Conservation (phyloP, 2,888 invertebrate species). For the Lordiphosa andalusiaca region DNA sequence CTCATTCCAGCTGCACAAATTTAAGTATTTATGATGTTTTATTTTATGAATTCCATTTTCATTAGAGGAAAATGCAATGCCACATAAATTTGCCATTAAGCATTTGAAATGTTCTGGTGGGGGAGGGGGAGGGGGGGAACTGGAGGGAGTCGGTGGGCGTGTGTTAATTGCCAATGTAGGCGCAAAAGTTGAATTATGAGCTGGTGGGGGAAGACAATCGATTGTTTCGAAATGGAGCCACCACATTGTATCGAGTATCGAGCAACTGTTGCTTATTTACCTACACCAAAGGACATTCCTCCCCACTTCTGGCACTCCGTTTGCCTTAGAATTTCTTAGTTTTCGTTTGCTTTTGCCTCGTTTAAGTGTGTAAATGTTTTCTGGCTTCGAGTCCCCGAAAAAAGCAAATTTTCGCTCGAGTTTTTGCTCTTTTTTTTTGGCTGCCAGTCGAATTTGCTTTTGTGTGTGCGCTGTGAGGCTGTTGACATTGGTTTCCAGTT, state of each 20-base stretch:
- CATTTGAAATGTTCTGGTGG: constrained; percentile 19
- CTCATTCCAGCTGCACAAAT: constrained; percentile 6
- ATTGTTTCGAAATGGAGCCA: not conserved
- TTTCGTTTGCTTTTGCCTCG: constrained; percentile 57
- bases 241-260: not conserved
- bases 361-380: constrained; percentile 74
- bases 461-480: constrained; percentile 53
- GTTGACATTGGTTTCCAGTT: constrained; percentile 79
- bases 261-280: constrained; percentile 67
- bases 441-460: constrained; percentile 55
- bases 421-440: constrained; percentile 58
- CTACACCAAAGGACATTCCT: constrained; percentile 39
- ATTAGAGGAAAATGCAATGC: constrained; percentile 46
- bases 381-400: constrained; percentile 49
- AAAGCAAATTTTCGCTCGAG: constrained; percentile 36
- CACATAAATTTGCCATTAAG: constrained; percentile 61
- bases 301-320: constrained; percentile 10
- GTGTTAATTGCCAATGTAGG: constrained; percentile 50
- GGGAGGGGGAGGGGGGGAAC: not conserved
- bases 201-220: constrained; percentile 2
- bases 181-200: constrained; percentile 43
- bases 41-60: constrained; percentile 51
- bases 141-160: constrained; percentile 37
- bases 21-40: constrained; percentile 42
- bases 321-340: constrained; percentile 45